These are phyloP conservation scores for Typhlomys cinereus DNA, from an alignment of 2,113 vertebrate genomes.

Conservation along the genomic window DNA sequence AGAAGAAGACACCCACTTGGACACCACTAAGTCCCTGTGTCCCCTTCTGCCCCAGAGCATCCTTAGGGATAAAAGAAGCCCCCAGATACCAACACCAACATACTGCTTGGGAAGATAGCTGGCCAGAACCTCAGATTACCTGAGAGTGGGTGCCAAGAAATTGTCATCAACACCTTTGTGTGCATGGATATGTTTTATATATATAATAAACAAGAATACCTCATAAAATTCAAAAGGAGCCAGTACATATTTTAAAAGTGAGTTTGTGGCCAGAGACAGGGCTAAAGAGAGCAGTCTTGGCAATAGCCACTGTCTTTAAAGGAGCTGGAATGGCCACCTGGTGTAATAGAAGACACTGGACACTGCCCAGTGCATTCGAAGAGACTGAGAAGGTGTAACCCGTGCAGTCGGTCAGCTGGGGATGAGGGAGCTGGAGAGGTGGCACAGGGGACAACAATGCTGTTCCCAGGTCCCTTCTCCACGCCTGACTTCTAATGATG, in stretches of 20 bases:
- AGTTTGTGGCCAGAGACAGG: background rate
- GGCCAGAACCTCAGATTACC: background rate
- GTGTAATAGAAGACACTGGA: background rate
- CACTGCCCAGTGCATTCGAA: background rate
- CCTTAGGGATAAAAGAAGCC: background rate
- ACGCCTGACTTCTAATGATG: background rate
- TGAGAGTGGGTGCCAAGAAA: background rate
- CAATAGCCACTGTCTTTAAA: background rate
- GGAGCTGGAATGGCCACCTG: background rate
- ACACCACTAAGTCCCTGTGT: background rate
- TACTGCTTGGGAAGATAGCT: background rate
- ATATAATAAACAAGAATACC: background rate
- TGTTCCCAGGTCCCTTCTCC: background rate
- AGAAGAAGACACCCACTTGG: background rate
- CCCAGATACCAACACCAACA: background rate
- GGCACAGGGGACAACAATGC: background rate
- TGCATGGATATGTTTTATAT: background rate
- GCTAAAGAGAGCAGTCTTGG: background rate
- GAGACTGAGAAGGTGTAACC: background rate
- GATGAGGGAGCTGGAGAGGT: background rate
- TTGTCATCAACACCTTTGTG: background rate
- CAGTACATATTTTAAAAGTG: background rate
- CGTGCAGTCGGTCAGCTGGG: no score
- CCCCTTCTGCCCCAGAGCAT: no score
- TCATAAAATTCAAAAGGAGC: background rate